These are phyloP conservation scores for Nebria ingens DNA, from an alignment of 1,140 invertebrate species.

Conservation along the genomic window DNA sequence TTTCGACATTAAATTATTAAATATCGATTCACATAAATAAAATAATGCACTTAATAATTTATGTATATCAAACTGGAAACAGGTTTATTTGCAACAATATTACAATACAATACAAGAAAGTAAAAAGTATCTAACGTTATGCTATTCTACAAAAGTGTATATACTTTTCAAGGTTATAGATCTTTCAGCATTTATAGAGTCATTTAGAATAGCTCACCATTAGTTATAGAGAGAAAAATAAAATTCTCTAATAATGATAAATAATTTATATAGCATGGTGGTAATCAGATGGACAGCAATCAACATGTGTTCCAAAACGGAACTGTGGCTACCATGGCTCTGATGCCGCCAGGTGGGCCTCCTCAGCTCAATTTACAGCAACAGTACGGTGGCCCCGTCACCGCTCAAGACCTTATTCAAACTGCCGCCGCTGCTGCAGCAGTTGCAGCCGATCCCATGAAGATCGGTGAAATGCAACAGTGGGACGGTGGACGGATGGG, in stretches of 20 bases:
- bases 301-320: conserved; percentile 25
- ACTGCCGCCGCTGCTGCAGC: conserved; percentile 14
- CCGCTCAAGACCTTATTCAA: conserved; percentile 23
- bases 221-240: background rate
- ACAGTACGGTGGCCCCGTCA: conserved; percentile 20
- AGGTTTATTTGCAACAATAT: too few relatives aligned
- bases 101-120: too few relatives aligned
- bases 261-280: conserved; percentile 22
- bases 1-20: too few relatives aligned
- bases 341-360: conserved; percentile 16
- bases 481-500: conserved; percentile 27
- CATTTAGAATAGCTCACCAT: background rate
- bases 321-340: background rate
- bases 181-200: too few relatives aligned
- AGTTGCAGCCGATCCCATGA: conserved; percentile 6
- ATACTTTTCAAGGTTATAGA: too few relatives aligned
- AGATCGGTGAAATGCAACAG: conserved; percentile 23
- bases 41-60: too few relatives aligned
- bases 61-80: too few relatives aligned
- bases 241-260: conserved; percentile 8
- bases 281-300: conserved; percentile 26
- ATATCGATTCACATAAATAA: too few relatives aligned
- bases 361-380: conserved; percentile 19
- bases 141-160: too few relatives aligned
- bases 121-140: too few relatives aligned